phyloP scores from a whole-genome alignment of 2,113 vertebrate species.

The Syrrhaptes paradoxus region DNA sequence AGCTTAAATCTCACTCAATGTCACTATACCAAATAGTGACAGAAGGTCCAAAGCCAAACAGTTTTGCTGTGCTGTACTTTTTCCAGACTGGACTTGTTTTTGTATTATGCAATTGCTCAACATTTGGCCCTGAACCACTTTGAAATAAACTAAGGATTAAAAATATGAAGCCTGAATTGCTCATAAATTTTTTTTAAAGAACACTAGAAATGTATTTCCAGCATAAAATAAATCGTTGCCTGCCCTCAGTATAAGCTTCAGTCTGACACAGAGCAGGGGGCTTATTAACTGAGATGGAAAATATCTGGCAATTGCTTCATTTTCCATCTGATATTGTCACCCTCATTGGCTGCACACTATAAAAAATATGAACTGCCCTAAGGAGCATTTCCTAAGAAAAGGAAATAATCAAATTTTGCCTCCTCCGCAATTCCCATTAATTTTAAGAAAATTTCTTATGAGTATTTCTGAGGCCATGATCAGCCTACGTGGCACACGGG shows the following conservation, averaged over 20 bases:
- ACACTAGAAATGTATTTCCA: constrained; percentile 37
- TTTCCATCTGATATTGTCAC: constrained; percentile 44
- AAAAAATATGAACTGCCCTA: not conserved
- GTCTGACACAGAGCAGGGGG: constrained; percentile 14
- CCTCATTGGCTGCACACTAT: not conserved
- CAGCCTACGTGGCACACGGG: not conserved
- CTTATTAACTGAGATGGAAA: constrained; percentile 53
- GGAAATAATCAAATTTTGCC: not conserved
- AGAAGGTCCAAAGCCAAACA: constrained; percentile 46
- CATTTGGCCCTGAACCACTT: constrained; percentile 37
- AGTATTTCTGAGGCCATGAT: not conserved
- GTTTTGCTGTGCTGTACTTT: constrained; percentile 48
- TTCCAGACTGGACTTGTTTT: constrained; percentile 51
- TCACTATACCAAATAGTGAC: constrained; percentile 5
- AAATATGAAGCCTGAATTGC: constrained; percentile 49
- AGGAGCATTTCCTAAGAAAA: not conserved
- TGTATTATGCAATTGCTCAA: constrained; percentile 26
- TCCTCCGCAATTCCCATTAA: not conserved
- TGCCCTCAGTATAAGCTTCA: not conserved
- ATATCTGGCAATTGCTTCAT: not conserved
- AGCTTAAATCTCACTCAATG: not conserved
- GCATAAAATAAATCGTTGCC: constrained; percentile 23
- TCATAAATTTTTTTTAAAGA: constrained; percentile 38
- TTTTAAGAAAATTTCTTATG: not conserved
- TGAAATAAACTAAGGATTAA: constrained; percentile 67